Evolutionary conservation across 2,888 invertebrate genomes (phyloP).

Genomic region (Isoperla grammatica): DNA sequence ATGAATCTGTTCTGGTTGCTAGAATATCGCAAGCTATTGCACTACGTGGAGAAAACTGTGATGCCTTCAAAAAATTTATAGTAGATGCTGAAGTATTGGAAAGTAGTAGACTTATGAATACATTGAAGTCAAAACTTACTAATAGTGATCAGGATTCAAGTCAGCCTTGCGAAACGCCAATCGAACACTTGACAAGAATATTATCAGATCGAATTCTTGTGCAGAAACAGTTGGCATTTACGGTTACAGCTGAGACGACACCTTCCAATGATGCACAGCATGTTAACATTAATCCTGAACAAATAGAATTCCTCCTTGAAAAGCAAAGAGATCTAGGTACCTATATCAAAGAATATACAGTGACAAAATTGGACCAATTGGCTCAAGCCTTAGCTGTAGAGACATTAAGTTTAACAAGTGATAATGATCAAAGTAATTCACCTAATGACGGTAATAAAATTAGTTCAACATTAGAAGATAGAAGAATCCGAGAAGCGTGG

Average conservation of each 20-base stretch:
- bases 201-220: constrained; percentile 56
- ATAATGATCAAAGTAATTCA: constrained; percentile 29
- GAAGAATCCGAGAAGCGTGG: constrained; percentile 68
- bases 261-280: constrained; percentile 27
- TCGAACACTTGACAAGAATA: constrained; percentile 70
- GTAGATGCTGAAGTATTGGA: constrained; percentile 49
- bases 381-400: constrained; percentile 65
- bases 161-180: constrained; percentile 43
- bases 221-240: constrained; percentile 50
- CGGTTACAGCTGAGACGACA: constrained; percentile 37
- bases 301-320: constrained; percentile 44
- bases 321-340: constrained; percentile 58
- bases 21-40: constrained; percentile 62
- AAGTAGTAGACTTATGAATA: constrained; percentile 69
- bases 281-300: background rate
- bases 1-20: constrained; percentile 67
- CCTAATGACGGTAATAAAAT: background rate
- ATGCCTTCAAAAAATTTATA: constrained; percentile 54
- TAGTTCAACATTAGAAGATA: constrained; percentile 48
- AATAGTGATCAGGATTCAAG: constrained; percentile 46
- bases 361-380: constrained; percentile 61
- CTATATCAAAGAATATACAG: constrained; percentile 59
- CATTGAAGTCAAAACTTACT: constrained; percentile 61
- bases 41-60: constrained; percentile 49
- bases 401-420: constrained; percentile 52